Conservation (phyloP, 53 echinoderm and acorn worm genomes). For the Echinarachnius parma region DNA sequence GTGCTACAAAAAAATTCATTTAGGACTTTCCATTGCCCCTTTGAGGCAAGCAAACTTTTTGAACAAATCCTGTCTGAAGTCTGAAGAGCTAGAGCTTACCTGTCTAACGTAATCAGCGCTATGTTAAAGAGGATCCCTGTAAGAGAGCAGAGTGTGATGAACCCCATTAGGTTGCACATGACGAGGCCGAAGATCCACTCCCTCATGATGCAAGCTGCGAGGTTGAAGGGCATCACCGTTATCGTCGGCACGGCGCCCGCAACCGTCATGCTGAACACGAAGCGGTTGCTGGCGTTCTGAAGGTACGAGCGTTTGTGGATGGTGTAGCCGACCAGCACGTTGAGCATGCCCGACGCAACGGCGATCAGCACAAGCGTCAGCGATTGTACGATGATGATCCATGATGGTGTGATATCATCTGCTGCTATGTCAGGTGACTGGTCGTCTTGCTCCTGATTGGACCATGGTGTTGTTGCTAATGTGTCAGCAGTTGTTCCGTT, state of each 20-base stretch:
- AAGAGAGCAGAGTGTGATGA: constrained; percentile 12
- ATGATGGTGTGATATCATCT: not conserved
- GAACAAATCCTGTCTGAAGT: no score
- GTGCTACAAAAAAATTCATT: no score
- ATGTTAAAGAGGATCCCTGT: constrained; percentile 24
- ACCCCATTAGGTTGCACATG: constrained; percentile 38
- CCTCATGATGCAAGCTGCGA: constrained; percentile 55
- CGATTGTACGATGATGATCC: constrained; percentile 46
- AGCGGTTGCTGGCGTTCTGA: constrained; percentile 76
- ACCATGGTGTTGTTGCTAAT: no score
- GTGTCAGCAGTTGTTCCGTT: no score
- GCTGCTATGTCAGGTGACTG: no score
- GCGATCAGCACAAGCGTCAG: constrained; percentile 57
- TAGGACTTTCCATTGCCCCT: no score
- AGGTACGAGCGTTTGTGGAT: constrained; percentile 77
- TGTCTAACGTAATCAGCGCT: constrained; percentile 29
- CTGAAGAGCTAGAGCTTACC: constrained; percentile 3
- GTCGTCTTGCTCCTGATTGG: no score
- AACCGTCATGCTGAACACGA: constrained; percentile 70
- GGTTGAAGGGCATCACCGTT: constrained; percentile 74
- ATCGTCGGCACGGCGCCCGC: constrained; percentile 62
- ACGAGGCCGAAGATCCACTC: constrained; percentile 73
- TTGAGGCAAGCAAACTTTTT: no score
- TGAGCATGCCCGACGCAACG: constrained; percentile 61
- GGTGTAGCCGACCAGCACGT: constrained; percentile 61